Evolutionary conservation across 2,888 invertebrate species (phyloP), one percentile per base, ranked within the genome.

Genomic region (Parnassius mnemosyne): DNA sequence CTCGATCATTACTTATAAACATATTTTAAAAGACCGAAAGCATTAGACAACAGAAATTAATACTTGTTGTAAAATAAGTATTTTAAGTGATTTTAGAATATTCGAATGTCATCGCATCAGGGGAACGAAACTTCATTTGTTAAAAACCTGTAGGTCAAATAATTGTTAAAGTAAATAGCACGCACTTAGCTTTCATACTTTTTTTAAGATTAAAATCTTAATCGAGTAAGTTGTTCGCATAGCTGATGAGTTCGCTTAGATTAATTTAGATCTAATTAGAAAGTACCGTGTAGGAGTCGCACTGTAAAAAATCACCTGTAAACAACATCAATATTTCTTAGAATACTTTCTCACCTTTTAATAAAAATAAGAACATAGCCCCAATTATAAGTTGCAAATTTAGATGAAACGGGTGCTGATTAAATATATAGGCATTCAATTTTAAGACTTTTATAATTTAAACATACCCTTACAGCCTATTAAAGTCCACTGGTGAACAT

Each of bases 221-320:
- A 20, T 58, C 12, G 43, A n/a, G 7, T 11, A n/a, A 46, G 16
- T 52, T 51, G 46, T 50, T 55, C 43, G 34, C 13, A 53, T 34
- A 49, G 44, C 10, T 44, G 16, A 50, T 13, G 5, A 46, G 34
- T 44, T 12, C 44, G n/a, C 13, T 16, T 5, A 53, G 49, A 50
- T 58, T 55, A 55, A 59, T 63, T 55, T 16, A 16, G 51, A 59
- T 59, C 34, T 59, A 51, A 63, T 59, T 63, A 59, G 63, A 63
- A 63, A 63, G 63, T 63, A 63, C 9, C 53, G 58, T 11, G 63
- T 55, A 58, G 46, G 62, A 58, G 54, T 44, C 50, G 44, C 25
- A 54, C 41, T 58, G 57, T 58, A n/a, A 52, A n/a, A 52, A 54
- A 52, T 41, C 59, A 63, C 63, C 52, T 59, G 63, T 20, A 42